Evolutionary conservation across 2,797 vertebrate genomes (phyloP), one percentile per base, ranked within the genome.

Genomic region (Muscicapa comitata): DNA sequence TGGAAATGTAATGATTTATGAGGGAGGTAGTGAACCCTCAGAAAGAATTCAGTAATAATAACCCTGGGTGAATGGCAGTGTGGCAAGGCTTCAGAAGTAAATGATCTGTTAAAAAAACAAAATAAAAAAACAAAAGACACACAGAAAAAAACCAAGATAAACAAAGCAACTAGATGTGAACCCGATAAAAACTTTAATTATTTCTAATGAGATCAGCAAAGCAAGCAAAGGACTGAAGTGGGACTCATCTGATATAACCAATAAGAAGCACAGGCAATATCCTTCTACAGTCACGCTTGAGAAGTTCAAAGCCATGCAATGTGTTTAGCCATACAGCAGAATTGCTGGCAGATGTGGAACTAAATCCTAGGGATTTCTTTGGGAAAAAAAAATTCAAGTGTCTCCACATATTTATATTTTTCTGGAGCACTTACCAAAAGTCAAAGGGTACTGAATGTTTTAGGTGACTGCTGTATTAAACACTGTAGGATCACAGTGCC

Each of bases 191-290:
- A 77, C 37, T 73, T 86, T 79, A 86, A 91, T 91, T 96, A 88
- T 84, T 91, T 88, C 63, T 91, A 94, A 95, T 81, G 71, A 94
- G 62, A 79, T 84, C 82, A 94, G 59, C 63, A 81, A 77, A 77
- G n/a, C 48, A 88, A 94, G 77, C 37, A 89, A 90, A 92, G 37
- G 38, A 17, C 42, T 90, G 72, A 76, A 86, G 53, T 43, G 50
- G 21, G 19, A 74, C 33, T 90, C 55, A 65, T 86, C 62, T 83
- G 74, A 93, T 92, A 83, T 25, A 86, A 47, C 17, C 72, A 94
- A 28, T 86, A 67, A 80, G 76, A 61, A 84, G 48, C 63, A 76
- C 16, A 86, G 50, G 45, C 62, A 88, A 78, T 81, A 90, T 90
- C 37, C 0, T 81, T 91, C 84, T 50, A 71, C 78, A 90, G 90